Base-by-base conservation (phyloP, 2,797 vertebrate species). In the Cyclura pinguis region DNA sequence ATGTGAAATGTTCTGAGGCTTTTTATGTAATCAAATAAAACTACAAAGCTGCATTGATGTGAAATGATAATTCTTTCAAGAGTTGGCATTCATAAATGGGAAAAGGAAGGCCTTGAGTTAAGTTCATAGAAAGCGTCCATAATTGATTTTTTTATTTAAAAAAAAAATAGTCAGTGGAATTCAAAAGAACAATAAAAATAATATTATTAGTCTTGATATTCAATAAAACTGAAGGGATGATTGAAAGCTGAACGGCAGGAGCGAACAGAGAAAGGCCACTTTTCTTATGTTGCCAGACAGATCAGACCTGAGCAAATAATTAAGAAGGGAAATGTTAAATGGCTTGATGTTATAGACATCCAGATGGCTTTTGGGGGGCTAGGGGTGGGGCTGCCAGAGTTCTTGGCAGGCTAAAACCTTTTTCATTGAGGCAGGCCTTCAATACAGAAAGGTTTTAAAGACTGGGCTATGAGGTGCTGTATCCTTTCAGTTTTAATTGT, bases 61-160 rank as follows among this genome's bases (percentile, higher is more conserved):
- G 87, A 93, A 88, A 91, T 84, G 80, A 77, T 93, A 94, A 91
- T 86, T 93, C 76, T 47, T 94, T 94, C 89, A 84, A 85, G 32
- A 67, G 74, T 88, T 89, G 90, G 90, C 94, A 89, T 92, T 93
- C 82, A 85, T 91, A 91, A 92, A 78, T 20, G n/a, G 80, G 77
- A 67, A 88, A 47, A 64, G 57, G 81, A 92, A 90, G 69, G 69
- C 88, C 86, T 94, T 73, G 52, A 94, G 85, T 10, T 77, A 1
- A 32, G 29, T 88, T 92, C 86, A 7, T 67, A 32, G n/a, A 93
- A 91, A 67, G 69, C 52, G 35, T 76, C 91, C 42, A 69, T 80
- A 89, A 85, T 24, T 92, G 29, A 18, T 93, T 93, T 94, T 20
- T 93, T 92, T 93, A n/a, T 90, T 84, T 47, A 3, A 89, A 86